Evolutionary conservation across 1,140 invertebrate genomes (phyloP).

Genomic region (Drosophila guanche): DNA sequence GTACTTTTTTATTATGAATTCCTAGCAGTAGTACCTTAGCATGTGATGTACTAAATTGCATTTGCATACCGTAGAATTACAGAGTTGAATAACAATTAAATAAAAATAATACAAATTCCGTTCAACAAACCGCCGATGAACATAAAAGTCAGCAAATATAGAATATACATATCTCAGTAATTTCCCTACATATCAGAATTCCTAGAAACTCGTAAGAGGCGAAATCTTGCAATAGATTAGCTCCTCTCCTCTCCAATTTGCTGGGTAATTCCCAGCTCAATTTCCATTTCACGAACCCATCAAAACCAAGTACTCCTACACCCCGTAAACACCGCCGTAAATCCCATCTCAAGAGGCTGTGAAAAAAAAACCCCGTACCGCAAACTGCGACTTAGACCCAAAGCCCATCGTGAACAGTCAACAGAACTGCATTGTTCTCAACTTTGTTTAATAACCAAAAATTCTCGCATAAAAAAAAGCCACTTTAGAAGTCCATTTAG

Average conservation of each 20-base stretch:
- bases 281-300: slow-evolving; percentile 28
- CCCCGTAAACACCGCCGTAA: slow-evolving; percentile 5
- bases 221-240: slow-evolving; percentile 19
- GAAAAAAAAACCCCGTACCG: slow-evolving; percentile 29
- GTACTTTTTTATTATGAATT: too few relatives aligned
- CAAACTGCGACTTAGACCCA: slow-evolving; percentile 39
- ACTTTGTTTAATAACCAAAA: slow-evolving; percentile 67
- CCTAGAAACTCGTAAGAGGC: slow-evolving; percentile 34
- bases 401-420: slow-evolving; percentile 34
- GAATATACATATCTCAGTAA: slow-evolving; percentile 15
- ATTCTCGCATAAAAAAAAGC: slow-evolving; percentile 65
- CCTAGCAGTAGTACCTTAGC: too few relatives aligned
- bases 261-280: slow-evolving; percentile 37
- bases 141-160: slow-evolving; percentile 15
- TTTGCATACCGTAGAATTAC: not conserved
- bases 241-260: not conserved
- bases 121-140: not conserved
- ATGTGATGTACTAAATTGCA: not conserved
- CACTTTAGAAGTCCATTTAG: slow-evolving; percentile 37
- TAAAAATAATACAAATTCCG: slow-evolving; percentile 1
- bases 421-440: slow-evolving; percentile 71
- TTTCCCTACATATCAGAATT: slow-evolving; percentile 8
- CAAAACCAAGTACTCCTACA: slow-evolving; percentile 12
- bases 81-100: not conserved
- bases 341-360: slow-evolving; percentile 1